Percentiles rank a stretch among this genome's conserved stretches.
Evolutionary conservation across 1,140 invertebrate genomes (phyloP).

Genomic region (Elymnias hypermnestra): DNA sequence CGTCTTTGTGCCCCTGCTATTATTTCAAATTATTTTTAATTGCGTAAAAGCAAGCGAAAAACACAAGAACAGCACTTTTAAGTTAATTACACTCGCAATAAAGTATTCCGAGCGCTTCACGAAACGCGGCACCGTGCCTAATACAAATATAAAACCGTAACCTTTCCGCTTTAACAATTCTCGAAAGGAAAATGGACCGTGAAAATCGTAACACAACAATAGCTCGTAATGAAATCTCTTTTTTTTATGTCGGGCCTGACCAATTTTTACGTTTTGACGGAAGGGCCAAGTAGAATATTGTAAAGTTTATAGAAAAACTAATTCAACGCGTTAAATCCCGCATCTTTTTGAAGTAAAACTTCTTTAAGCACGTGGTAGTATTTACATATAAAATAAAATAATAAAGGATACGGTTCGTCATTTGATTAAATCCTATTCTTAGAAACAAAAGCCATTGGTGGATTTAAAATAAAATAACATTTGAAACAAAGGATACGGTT

Average conservation of each 20-base stretch:
- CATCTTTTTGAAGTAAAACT: no score
- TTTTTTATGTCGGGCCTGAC: conserved; percentile 52
- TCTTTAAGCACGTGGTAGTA: no score
- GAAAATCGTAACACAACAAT: conserved; percentile 67
- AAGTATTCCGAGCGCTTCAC: conserved; percentile 49
- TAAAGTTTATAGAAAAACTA: no score
- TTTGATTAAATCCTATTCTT: no score
- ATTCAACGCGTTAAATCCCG: no score
- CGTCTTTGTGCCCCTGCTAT: conserved; percentile 53
- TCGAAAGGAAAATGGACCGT: conserved; percentile 58
- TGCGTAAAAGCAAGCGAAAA: conserved; percentile 65
- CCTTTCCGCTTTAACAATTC: conserved; percentile 51
- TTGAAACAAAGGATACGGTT: no score
- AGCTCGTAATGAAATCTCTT: conserved; percentile 66
- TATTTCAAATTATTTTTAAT: conserved; percentile 74
- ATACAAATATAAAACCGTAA: conserved; percentile 54
- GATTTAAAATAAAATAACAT: no score
- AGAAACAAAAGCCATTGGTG: no score
- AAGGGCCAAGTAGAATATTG: no score
- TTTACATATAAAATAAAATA: no score
- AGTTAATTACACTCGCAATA: conserved; percentile 55
- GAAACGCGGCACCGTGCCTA: conserved; percentile 39
- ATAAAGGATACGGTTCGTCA: no score
- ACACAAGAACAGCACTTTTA: conserved; percentile 48
- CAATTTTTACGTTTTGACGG: conserved; percentile 69